Evolutionary conservation across 1,140 invertebrate genomes (phyloP).

Genomic region (Drosophila aff.): DNA sequence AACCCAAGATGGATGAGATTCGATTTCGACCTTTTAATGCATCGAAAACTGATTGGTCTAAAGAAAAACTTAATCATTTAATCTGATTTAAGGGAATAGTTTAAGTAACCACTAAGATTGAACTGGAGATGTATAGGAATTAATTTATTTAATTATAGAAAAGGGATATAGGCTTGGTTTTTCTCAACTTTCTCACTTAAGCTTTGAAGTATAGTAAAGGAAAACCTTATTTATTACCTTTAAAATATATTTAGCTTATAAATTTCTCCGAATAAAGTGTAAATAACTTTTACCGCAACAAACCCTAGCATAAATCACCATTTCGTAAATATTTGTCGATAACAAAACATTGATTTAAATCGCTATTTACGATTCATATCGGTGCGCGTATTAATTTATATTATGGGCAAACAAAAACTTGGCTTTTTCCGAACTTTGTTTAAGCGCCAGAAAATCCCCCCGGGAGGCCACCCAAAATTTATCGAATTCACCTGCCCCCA

Average conservation of each 20-base stretch:
- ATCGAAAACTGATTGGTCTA: slow-evolving; percentile 1
- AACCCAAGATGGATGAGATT: slow-evolving; percentile 5
- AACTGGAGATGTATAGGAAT: not conserved
- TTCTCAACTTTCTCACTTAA: no score
- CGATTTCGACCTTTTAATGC: slow-evolving; percentile 2
- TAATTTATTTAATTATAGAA: not conserved
- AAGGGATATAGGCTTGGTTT: not conserved
- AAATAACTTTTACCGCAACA: not conserved
- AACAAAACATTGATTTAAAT: slow-evolving; percentile 13
- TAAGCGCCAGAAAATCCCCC: slow-evolving; percentile 8
- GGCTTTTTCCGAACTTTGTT: slow-evolving; percentile 16
- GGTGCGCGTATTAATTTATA: slow-evolving; percentile 8
- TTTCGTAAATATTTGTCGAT: slow-evolving; percentile 6
- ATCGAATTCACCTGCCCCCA: slow-evolving; percentile 14
- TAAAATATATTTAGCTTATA: not conserved
- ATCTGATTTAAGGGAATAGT: not conserved
- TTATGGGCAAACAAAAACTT: slow-evolving; percentile 24
- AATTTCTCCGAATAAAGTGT: no score
- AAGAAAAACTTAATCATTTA: not conserved
- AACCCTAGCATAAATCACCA: slow-evolving; percentile 4
- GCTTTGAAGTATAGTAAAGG: not conserved
- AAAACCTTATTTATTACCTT: not conserved
- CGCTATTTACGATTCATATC: slow-evolving; percentile 23
- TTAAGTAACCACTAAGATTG: not conserved
- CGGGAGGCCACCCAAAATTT: not conserved